Evolutionary conservation across 2,888 invertebrate genomes (phyloP), one percentile per base, ranked within the genome.

Genomic region (Drosophila mimetica): DNA sequence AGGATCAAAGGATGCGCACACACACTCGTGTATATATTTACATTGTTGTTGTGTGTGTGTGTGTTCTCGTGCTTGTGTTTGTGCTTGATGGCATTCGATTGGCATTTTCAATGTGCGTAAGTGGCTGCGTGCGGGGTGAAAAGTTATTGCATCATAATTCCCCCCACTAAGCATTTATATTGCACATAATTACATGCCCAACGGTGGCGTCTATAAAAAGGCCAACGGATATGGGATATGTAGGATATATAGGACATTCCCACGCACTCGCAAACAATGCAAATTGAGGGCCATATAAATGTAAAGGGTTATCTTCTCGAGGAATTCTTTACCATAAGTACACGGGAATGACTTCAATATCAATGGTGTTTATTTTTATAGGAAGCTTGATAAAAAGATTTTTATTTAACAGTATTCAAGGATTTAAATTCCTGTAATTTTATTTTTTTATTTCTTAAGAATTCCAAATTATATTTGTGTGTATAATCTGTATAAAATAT

Each of bases 71-170:
- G 37, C 8, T 13, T 55, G 41, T 59, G 50, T 22, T 51, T 64
- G 22, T 52, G 30, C 30, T 51, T 51, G 51, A 51, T 65, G 52
- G 63, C 65, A 65, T 65, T 64, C 63, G 63, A 64, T 64, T 64
- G 66, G 66, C 52, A 64, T 64, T 64, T 64, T 64, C 63, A 65
- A 65, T 64, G 63, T 51, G 61, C 79, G 71, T 61, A 67, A 79
- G 79, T 76, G 77, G 60, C 46, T 85, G 74, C 14, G 28, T n/a
- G 67, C 7, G 34, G 30, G 18, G 53, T 18, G 55, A 32, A 78
- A 85, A 79, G 76, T 74, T 76, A 85, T 74, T 78, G 79, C 76
- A 44, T 63, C 58, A 76, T 79, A 71, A 76, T 76, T 72, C 71
- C 47, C 52, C 53, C 37, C 47, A 50, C 74, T 63, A 71, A 85